Evolutionary conservation across 1,140 invertebrate genomes (phyloP).

Genomic region (Pseudomyrmex dendroicus): DNA sequence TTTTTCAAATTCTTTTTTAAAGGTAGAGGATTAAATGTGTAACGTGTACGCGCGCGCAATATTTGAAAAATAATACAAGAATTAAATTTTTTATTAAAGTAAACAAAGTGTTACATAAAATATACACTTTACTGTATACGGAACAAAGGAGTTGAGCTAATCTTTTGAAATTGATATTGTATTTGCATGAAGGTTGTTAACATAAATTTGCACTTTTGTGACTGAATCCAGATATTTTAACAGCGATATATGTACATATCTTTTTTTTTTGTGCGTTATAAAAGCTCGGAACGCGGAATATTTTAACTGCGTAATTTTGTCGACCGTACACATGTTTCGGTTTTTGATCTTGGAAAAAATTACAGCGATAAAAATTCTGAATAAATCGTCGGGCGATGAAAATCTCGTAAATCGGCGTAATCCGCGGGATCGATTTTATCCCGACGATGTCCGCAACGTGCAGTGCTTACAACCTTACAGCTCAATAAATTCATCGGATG

Average conservation of each 20-base stretch:
- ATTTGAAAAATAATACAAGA: slow-evolving; percentile 20
- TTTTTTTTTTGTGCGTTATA: background rate
- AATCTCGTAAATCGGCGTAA: slow-evolving; percentile 44
- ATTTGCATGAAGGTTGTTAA: background rate
- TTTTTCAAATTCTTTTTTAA: slow-evolving; percentile 22
- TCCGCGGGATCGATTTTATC: background rate
- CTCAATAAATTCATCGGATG: slow-evolving; percentile 48
- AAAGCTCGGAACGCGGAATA: background rate
- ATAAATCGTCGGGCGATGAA: slow-evolving; percentile 28
- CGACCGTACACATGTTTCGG: background rate
- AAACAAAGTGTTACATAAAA: slow-evolving; percentile 5
- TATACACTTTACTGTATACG: background rate
- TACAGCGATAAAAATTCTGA: slow-evolving; percentile 13
- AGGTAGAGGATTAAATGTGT: slow-evolving; percentile 26
- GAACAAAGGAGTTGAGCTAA: background rate
- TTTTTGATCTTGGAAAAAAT: slow-evolving; percentile 5
- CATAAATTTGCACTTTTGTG: background rate
- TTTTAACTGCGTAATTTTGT: slow-evolving; percentile 21
- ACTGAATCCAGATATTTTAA: slow-evolving; percentile 9
- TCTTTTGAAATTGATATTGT: background rate
- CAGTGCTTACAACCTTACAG: slow-evolving; percentile 24
- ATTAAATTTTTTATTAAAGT: slow-evolving; percentile 11
- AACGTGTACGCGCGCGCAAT: background rate
- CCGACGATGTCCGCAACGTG: slow-evolving; percentile 17
- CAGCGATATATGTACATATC: background rate